phyloP scores from a whole-genome alignment of 2,797 vertebrate genomes.

The Knipowitschia caucasica region DNA sequence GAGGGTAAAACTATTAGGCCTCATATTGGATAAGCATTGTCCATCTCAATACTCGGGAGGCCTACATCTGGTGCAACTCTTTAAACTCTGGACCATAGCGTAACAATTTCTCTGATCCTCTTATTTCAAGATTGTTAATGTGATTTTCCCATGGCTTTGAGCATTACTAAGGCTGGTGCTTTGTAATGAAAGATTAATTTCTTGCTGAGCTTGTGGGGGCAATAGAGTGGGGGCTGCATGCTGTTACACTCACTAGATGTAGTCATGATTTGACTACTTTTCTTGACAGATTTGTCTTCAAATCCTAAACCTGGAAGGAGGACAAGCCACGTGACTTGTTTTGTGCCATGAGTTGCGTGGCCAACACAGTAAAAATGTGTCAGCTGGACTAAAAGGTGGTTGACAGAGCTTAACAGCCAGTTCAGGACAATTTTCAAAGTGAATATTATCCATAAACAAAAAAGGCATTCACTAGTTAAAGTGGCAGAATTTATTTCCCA shows the following conservation, averaged over 20 bases:
- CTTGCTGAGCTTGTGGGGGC: conserved; percentile 12
- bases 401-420: neutral
- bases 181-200: conserved; percentile 35
- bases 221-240: conserved; percentile 4
- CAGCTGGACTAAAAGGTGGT: neutral
- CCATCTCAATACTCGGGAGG: too few species aligned
- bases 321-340: conserved; percentile 30
- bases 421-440: too few species aligned
- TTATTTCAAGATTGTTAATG: conserved; percentile 28
- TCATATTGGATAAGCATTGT: too few species aligned
- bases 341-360: neutral
- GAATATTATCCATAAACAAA: too few species aligned
- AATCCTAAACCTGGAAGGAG: conserved; percentile 46
- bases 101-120: conserved; percentile 30
- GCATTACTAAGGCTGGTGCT: conserved; percentile 14
- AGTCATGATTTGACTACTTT: conserved; percentile 13
- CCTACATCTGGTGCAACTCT: too few species aligned
- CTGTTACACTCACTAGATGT: conserved; percentile 14
- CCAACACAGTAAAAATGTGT: neutral
- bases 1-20: too few species aligned
- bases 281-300: conserved; percentile 22
- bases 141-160: conserved; percentile 25
- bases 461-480: too few species aligned
- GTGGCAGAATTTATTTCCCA: too few species aligned
- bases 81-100: conserved; percentile 2